A percentile compares a stretch with the other conserved stretches of the same genome.
Conservation (phyloP, 2,888 invertebrate genomes). For the Chironomus riparius region DNA sequence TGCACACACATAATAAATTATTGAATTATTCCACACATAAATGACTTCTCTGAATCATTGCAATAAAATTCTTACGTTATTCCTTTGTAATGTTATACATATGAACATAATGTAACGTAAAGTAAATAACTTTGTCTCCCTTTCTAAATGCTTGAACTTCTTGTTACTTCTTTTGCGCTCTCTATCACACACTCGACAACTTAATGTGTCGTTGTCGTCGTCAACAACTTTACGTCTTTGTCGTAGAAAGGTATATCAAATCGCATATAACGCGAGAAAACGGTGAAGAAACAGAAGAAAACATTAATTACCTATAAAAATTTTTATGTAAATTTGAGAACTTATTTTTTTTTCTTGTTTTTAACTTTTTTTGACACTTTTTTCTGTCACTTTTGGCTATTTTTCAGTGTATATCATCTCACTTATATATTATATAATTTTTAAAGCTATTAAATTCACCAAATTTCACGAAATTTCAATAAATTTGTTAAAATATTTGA, state of each 20-base stretch:
- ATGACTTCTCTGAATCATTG: background rate
- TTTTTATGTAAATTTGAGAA: slow-evolving; percentile 27
- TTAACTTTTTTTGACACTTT: slow-evolving; percentile 1
- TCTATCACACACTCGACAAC: slow-evolving; percentile 7
- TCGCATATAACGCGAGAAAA: slow-evolving; percentile 18
- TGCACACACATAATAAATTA: background rate
- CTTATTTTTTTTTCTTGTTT: background rate
- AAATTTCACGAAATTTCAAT: background rate
- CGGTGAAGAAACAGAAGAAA: slow-evolving; percentile 12
- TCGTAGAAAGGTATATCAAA: slow-evolving; percentile 24
- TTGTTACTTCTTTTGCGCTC: background rate
- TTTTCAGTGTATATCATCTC: background rate
- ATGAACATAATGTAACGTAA: background rate
- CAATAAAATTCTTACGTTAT: background rate
- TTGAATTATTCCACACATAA: background rate
- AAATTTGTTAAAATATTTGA: slow-evolving; percentile 19
- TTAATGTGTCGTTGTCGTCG: slow-evolving; percentile 9
- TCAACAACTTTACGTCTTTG: background rate
- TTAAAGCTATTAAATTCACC: background rate
- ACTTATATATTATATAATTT: background rate
- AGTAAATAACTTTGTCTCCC: background rate
- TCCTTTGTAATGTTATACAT: background rate
- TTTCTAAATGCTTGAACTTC: slow-evolving; percentile 9
- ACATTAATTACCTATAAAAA: slow-evolving; percentile 27
- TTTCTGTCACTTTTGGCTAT: slow-evolving; percentile 2